Percentiles rank a stretch among this genome's conserved stretches.
phyloP scores from a whole-genome alignment of 1,140 invertebrate species.

The Contarinia nasturtii region DNA sequence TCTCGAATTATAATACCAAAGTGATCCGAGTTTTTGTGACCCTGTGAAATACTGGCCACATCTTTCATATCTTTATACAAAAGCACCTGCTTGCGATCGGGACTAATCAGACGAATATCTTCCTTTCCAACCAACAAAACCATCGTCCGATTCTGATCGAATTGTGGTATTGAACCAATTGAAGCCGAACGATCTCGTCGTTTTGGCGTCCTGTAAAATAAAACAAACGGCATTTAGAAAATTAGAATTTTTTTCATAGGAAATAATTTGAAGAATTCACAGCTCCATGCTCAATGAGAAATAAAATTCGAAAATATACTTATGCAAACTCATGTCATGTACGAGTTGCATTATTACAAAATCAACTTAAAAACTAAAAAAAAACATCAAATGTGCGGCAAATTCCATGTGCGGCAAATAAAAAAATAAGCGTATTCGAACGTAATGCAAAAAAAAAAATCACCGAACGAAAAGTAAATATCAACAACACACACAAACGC shows the following conservation, averaged over 20 bases:
- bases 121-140: slow-evolving; percentile 62
- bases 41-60: slow-evolving; percentile 75
- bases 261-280: no score
- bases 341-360: no score
- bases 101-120: slow-evolving; percentile 77
- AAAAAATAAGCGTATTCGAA: no score
- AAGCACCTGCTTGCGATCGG: slow-evolving; percentile 75
- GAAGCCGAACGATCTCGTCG: slow-evolving; percentile 32
- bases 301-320: no score
- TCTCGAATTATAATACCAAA: slow-evolving; percentile 87
- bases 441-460: no score
- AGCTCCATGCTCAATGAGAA: no score
- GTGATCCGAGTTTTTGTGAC: slow-evolving; percentile 58
- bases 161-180: slow-evolving; percentile 32
- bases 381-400: no score
- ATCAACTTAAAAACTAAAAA: no score
- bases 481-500: no score
- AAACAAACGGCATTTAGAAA: not conserved
- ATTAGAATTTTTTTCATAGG: not conserved
- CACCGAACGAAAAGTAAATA: no score
- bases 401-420: no score
- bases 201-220: slow-evolving; percentile 16
- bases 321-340: no score
- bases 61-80: slow-evolving; percentile 74
- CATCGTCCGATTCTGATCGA: slow-evolving; percentile 81